phyloP scores from a whole-genome alignment of 1,140 invertebrate genomes.

The Psilanteris sp. region DNA sequence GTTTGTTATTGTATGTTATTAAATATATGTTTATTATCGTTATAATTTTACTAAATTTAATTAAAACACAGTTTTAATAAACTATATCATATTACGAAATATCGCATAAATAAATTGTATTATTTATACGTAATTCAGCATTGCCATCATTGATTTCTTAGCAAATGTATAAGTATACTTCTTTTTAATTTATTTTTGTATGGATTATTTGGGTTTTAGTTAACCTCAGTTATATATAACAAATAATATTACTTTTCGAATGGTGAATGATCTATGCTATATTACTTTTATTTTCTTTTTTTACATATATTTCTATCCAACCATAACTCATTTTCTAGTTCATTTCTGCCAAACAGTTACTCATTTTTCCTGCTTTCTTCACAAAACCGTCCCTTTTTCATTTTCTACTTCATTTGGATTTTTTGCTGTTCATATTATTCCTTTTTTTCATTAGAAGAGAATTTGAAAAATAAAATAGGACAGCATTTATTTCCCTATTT shows the following conservation, averaged over 20 bases:
- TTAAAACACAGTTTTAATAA: too few species aligned
- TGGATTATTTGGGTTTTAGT: too few species aligned
- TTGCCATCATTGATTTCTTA: too few species aligned
- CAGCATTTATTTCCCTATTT: slow-evolving; percentile 21
- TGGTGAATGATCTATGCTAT: slow-evolving; percentile 16
- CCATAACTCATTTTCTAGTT: slow-evolving; percentile 44
- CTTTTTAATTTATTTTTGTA: too few species aligned
- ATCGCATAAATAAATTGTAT: too few species aligned
- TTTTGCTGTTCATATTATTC: slow-evolving; percentile 17
- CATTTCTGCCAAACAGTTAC: slow-evolving; percentile 29
- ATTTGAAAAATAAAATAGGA: slow-evolving; percentile 29
- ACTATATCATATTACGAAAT: too few species aligned
- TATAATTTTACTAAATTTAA: too few species aligned
- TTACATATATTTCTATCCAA: slow-evolving; percentile 37
- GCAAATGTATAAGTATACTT: too few species aligned
- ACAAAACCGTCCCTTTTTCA: slow-evolving; percentile 20
- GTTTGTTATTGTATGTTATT: too few species aligned
- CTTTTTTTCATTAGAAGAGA: slow-evolving; percentile 23
- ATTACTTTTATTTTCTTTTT: slow-evolving; percentile 15
- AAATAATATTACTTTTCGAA: slow-evolving; percentile 28
- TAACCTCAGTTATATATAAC: slow-evolving; percentile 11
- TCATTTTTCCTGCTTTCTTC: slow-evolving; percentile 29
- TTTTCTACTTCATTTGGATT: slow-evolving; percentile 28
- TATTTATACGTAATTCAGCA: too few species aligned
- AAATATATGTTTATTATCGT: too few species aligned